A percentile compares a stretch with the other conserved stretches of the same genome.
These are phyloP conservation scores for Corbicula japonica DNA, from an alignment of 2,888 invertebrate genomes.

Conservation along the genomic window DNA sequence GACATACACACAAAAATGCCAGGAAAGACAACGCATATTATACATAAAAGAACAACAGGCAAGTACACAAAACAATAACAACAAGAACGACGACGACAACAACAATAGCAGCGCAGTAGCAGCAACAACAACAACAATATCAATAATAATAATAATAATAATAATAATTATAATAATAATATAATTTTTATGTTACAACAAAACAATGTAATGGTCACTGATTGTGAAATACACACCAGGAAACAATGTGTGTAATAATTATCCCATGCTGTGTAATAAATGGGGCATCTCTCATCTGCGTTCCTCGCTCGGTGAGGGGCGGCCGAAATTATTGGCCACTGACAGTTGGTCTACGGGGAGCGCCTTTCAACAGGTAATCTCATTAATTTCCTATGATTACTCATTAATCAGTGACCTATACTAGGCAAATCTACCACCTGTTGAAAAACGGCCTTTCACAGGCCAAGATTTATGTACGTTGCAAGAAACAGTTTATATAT, in stretches of 20 bases:
- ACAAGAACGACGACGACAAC: no score
- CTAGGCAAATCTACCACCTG: slow-evolving; percentile 47
- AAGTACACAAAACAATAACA: no score
- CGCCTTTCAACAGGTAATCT: slow-evolving; percentile 43
- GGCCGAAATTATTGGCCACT: slow-evolving; percentile 35
- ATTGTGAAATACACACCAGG: no score
- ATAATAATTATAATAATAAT: no score
- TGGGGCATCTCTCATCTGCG: slow-evolving; percentile 27
- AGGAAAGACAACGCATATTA: no score
- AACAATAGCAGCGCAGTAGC: no score
- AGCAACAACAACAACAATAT: no score
- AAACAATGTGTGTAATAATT: slow-evolving; percentile 25
- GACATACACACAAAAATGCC: no score
- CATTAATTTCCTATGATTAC: slow-evolving; percentile 50
- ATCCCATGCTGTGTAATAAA: slow-evolving; percentile 22
- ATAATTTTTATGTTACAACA: no score
- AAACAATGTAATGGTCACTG: no score
- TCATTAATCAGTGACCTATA: slow-evolving; percentile 47
- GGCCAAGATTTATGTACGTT: slow-evolving; percentile 1
- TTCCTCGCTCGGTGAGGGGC: slow-evolving; percentile 26
- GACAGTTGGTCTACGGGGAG: slow-evolving; percentile 46
- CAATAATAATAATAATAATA: no score
- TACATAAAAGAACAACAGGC: no score
- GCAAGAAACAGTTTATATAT: background rate
- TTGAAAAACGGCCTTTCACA: slow-evolving; percentile 32